Evolutionary conservation across 2,888 invertebrate species (phyloP).

Genomic region (Eristalis arbustorum): DNA sequence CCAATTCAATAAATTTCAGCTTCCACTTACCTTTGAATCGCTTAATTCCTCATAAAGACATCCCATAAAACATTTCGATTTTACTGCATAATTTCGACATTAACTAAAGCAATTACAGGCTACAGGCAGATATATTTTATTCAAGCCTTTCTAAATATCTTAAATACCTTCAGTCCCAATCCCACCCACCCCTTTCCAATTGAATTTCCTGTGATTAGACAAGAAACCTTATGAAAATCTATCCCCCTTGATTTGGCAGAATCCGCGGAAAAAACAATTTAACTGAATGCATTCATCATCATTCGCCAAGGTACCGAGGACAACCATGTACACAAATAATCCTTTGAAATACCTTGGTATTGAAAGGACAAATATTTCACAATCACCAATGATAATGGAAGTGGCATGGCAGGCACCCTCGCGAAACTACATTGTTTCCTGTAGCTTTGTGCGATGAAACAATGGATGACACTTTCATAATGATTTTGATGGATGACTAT

Average conservation of each 20-base stretch:
- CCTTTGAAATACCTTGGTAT: conserved; percentile 36
- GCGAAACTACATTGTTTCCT: conserved; percentile 48
- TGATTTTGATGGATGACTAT: conserved; percentile 68
- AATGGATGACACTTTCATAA: conserved; percentile 69
- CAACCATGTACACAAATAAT: neutral
- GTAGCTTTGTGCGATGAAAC: conserved; percentile 52
- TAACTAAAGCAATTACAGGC: neutral
- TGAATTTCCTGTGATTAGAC: conserved; percentile 46
- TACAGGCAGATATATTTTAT: neutral
- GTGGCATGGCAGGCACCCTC: conserved; percentile 42
- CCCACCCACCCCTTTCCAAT: conserved; percentile 6
- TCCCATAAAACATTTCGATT: neutral
- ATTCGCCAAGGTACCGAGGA: conserved; percentile 9
- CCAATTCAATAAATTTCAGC: neutral
- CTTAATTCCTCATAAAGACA: neutral
- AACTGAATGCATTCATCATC: conserved; percentile 22
- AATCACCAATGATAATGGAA: conserved; percentile 36
- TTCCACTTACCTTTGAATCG: neutral
- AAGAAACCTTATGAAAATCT: conserved; percentile 54
- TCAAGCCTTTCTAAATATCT: conserved; percentile 44
- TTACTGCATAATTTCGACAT: neutral
- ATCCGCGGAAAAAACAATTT: conserved; percentile 56
- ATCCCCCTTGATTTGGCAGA: conserved; percentile 9
- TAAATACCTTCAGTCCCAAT: neutral
- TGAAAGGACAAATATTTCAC: conserved; percentile 45